phyloP scores from a whole-genome alignment of 2,113 vertebrate species.

The Rafetus swinhoei region DNA sequence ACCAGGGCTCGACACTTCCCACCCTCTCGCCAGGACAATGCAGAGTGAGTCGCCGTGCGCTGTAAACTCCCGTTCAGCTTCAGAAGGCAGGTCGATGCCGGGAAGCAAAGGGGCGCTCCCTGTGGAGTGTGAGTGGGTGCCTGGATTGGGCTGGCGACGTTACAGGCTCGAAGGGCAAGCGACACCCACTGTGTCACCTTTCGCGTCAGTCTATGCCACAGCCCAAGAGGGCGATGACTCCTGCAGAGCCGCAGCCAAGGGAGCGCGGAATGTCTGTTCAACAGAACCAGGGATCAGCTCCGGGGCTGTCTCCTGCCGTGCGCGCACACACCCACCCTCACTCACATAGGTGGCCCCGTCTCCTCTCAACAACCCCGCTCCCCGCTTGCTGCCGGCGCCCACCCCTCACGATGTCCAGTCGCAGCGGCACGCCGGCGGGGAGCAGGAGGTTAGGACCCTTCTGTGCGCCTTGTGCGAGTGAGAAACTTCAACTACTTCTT shows the following conservation, averaged over 20 bases:
- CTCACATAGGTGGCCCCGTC: accelerated
- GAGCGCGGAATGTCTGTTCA: background rate
- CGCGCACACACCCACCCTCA: background rate
- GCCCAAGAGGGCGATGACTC: background rate
- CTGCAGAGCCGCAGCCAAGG: background rate
- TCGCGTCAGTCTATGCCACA: background rate
- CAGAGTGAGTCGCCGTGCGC: too few relatives aligned
- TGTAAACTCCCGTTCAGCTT: background rate
- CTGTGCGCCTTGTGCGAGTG: background rate
- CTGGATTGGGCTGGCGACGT: background rate
- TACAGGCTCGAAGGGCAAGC: too few relatives aligned
- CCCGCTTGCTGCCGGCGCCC: background rate
- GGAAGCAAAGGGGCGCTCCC: too few relatives aligned
- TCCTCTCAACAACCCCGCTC: background rate
- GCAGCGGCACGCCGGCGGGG: background rate
- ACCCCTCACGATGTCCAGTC: accelerated
- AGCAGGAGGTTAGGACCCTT: background rate
- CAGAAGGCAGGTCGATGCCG: too few relatives aligned
- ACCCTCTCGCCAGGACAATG: too few relatives aligned
- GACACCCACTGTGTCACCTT: background rate
- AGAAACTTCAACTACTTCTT: background rate
- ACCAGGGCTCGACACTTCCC: too few relatives aligned
- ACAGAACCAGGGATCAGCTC: background rate
- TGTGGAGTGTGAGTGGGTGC: background rate
- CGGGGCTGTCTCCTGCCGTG: background rate